phyloP scores from a whole-genome alignment of 2,888 invertebrate species.

The Brachycybe producta region DNA sequence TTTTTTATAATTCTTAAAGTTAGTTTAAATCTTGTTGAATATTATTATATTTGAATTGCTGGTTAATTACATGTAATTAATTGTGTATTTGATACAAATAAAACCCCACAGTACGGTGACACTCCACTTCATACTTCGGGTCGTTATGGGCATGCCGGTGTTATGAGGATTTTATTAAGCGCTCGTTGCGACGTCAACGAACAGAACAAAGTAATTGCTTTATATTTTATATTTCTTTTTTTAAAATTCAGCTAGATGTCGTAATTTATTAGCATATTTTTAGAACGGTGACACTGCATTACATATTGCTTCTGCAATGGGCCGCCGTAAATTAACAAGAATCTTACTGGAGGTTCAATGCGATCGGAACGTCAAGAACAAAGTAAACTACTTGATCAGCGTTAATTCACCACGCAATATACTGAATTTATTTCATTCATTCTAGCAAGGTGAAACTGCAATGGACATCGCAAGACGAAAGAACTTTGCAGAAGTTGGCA shows the following conservation, averaged over 20 bases:
- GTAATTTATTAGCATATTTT: slow-evolving; percentile 14
- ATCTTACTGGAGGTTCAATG: slow-evolving; percentile 79
- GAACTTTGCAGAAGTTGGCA: slow-evolving; percentile 67
- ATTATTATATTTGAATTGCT: slow-evolving; percentile 3
- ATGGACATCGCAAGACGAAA: slow-evolving; percentile 79
- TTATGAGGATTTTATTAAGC: slow-evolving; percentile 81
- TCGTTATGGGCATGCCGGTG: slow-evolving; percentile 91
- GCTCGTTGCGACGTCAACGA: slow-evolving; percentile 73
- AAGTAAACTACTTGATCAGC: slow-evolving; percentile 35
- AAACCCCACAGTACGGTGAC: slow-evolving; percentile 88
- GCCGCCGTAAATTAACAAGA: slow-evolving; percentile 74
- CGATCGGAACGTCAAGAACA: slow-evolving; percentile 55
- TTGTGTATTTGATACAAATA: not conserved
- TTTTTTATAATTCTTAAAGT: slow-evolving; percentile 19
- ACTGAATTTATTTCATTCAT: slow-evolving; percentile 17
- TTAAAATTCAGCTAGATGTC: not conserved
- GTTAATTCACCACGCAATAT: not conserved
- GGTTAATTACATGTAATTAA: no score
- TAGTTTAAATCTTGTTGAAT: not conserved
- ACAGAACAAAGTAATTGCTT: slow-evolving; percentile 58
- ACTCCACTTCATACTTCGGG: slow-evolving; percentile 88
- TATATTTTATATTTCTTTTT: not conserved
- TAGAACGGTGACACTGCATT: slow-evolving; percentile 85
- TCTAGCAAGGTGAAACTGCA: slow-evolving; percentile 71
- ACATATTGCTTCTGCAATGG: slow-evolving; percentile 90